Percentiles rank a stretch among this genome's conserved stretches.
Conservation (phyloP, 2,113 vertebrate species). For the Helogale parvula region DNA sequence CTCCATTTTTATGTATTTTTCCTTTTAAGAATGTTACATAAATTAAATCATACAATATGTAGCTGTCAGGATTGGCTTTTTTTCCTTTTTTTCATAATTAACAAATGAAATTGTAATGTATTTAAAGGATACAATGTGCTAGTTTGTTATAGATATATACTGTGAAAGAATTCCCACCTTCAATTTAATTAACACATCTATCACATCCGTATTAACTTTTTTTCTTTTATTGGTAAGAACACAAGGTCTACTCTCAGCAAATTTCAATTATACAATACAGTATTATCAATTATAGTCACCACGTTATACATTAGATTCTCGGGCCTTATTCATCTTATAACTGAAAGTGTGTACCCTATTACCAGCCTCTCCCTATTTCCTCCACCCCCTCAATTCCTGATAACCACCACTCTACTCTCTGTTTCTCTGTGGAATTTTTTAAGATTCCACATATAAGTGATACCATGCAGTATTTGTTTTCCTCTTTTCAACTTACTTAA, state of each 20-base stretch:
- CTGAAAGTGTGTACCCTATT: neutral
- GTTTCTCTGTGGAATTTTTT: neutral
- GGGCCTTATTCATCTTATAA: neutral
- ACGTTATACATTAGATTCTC: neutral
- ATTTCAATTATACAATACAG: neutral
- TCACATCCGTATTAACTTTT: neutral
- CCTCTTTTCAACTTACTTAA: neutral
- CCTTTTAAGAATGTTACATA: neutral
- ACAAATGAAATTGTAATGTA: neutral
- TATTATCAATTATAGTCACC: neutral
- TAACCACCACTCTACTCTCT: neutral
- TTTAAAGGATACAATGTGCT: neutral
- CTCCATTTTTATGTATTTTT: neutral
- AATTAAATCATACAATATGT: neutral
- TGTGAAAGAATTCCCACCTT: neutral
- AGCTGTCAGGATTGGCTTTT: neutral
- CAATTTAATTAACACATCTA: neutral
- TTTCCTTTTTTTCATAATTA: neutral
- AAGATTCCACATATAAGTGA: neutral
- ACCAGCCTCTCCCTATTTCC: neutral
- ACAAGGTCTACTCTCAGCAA: neutral
- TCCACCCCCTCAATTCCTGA: neutral
- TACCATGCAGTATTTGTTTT: neutral
- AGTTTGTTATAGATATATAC: neutral
- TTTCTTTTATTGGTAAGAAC: neutral